These are phyloP conservation scores for Tortricodes alternella DNA, from an alignment of 2,888 invertebrate genomes.

Conservation along the genomic window DNA sequence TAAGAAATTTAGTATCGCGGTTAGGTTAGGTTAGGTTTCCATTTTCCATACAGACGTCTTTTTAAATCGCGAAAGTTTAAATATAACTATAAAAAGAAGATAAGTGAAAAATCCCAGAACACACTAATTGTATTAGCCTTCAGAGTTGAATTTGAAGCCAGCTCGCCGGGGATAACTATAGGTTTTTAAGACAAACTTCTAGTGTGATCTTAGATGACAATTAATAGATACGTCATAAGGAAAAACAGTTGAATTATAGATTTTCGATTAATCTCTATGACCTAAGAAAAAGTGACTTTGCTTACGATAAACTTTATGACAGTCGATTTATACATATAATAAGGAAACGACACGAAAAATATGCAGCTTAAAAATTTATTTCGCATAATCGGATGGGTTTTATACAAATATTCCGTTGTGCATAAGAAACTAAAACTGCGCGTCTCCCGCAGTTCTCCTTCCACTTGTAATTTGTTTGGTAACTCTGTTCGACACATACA, in stretches of 20 bases:
- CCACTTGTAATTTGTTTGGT: slow-evolving; percentile 8
- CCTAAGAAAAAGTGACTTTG: too few species aligned
- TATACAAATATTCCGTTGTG: neutral
- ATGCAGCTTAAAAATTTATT: too few species aligned
- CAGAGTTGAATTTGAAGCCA: slow-evolving; percentile 6
- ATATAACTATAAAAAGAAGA: slow-evolving; percentile 28
- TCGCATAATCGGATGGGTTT: neutral
- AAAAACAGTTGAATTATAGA: neutral
- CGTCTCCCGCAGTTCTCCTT: neutral
- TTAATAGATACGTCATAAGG: slow-evolving; percentile 4
- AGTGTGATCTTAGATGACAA: neutral
- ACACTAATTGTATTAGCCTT: slow-evolving; percentile 35
- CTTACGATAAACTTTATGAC: too few species aligned
- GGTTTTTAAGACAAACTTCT: neutral
- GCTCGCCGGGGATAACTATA: neutral
- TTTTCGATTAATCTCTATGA: too few species aligned
- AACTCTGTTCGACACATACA: slow-evolving; percentile 2
- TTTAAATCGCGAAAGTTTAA: neutral
- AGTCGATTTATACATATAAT: too few species aligned
- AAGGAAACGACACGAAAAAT: too few species aligned
- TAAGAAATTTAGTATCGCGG: too few species aligned
- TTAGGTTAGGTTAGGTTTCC: too few species aligned
- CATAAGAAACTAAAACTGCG: neutral
- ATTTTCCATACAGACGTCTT: too few species aligned
- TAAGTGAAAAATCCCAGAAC: slow-evolving; percentile 30